Evolutionary conservation across 2,888 invertebrate species (phyloP).

Genomic region (Perithous albicinctus): DNA sequence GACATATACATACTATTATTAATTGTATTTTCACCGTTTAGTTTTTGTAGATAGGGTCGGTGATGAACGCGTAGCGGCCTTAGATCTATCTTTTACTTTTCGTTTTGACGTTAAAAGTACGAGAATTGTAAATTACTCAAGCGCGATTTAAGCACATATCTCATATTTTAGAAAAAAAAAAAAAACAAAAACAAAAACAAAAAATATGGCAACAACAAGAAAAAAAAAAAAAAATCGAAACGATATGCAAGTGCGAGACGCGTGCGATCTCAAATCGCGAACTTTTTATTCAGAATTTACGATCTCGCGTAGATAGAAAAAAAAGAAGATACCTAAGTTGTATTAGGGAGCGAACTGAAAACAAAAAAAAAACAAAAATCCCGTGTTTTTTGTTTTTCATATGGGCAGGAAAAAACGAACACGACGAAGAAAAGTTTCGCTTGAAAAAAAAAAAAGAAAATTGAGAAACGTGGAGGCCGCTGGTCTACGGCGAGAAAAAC

Average conservation of each 20-base stretch:
- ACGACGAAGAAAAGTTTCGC: constrained; percentile 23
- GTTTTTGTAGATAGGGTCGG: constrained; percentile 52
- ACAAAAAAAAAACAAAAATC: constrained; percentile 10
- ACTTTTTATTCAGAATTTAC: constrained; percentile 34
- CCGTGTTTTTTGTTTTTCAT: constrained; percentile 29
- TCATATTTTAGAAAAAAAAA: constrained; percentile 52
- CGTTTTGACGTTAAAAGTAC: constrained; percentile 63
- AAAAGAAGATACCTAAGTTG: constrained; percentile 43
- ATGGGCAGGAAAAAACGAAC: constrained; percentile 2
- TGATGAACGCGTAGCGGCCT: constrained; percentile 69
- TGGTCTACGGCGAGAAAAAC: constrained; percentile 40
- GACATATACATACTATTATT: constrained; percentile 27
- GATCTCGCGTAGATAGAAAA: constrained; percentile 42
- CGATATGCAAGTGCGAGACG: constrained; percentile 3
- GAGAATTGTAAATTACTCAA: constrained; percentile 62
- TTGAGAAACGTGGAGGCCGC: constrained; percentile 34
- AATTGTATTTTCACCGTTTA: constrained; percentile 27
- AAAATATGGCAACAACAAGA: constrained; percentile 8
- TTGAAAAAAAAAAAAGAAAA: no score
- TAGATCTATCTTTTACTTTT: constrained; percentile 68
- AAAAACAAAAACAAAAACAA: no score
- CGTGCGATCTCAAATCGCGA: not conserved
- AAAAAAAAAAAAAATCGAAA: constrained; percentile 1
- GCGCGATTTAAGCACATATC: constrained; percentile 77
- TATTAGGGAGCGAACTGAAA: constrained; percentile 34